Conservation (phyloP, 2,888 invertebrate species). For the Pemphredon lugubris region DNA sequence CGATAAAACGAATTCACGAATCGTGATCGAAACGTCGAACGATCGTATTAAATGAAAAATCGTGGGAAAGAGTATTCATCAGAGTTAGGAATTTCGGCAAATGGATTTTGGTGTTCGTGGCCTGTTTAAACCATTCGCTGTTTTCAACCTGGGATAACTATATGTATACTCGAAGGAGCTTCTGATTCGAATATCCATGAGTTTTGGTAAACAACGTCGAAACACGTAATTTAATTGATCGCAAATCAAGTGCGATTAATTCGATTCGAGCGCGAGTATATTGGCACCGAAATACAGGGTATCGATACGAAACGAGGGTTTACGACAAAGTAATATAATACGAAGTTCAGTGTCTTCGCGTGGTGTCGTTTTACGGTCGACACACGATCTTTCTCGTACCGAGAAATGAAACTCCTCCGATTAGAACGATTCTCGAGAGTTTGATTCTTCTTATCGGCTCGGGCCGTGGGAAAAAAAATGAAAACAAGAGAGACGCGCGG, state of each 20-base stretch:
- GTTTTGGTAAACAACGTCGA: neutral
- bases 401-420: slow-evolving; percentile 57
- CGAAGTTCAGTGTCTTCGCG: slow-evolving; percentile 52
- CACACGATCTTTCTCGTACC: slow-evolving; percentile 54
- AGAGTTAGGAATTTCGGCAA: too few relatives aligned
- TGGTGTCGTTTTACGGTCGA: slow-evolving; percentile 53
- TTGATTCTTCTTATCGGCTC: slow-evolving; percentile 43
- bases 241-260: too few relatives aligned
- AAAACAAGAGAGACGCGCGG: neutral
- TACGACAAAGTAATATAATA: slow-evolving; percentile 49
- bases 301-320: slow-evolving; percentile 22
- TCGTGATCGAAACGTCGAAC: neutral
- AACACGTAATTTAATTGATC: too few relatives aligned
- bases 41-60: neutral
- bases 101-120: too few relatives aligned
- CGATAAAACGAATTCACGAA: slow-evolving; percentile 7
- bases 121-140: too few relatives aligned
- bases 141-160: too few relatives aligned
- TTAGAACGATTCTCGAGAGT: slow-evolving; percentile 51
- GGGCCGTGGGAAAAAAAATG: slow-evolving; percentile 26
- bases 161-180: too few relatives aligned
- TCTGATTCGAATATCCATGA: neutral
- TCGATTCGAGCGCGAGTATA: neutral
- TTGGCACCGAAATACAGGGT: slow-evolving; percentile 34
- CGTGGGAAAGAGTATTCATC: neutral